phyloP scores from a whole-genome alignment of 37 sponge, comb jelly and placozoan genomes.

The Tethya wilhelma region DNA sequence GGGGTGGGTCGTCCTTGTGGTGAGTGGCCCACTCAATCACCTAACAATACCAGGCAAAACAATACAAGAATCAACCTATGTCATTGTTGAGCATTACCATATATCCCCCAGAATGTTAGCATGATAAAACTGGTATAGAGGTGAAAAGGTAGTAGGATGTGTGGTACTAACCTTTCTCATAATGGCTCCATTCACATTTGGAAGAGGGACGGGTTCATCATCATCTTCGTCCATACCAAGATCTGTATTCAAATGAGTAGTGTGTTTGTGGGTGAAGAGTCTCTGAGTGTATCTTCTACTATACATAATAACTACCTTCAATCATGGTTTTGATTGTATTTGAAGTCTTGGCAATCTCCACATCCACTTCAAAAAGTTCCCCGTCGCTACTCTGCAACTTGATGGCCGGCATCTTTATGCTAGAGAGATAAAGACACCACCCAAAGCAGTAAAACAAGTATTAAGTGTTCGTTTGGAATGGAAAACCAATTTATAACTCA shows the following conservation, averaged over 20 bases:
- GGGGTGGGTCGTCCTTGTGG: constrained; percentile 73
- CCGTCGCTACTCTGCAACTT: constrained; percentile 98
- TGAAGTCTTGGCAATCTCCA: constrained; percentile 94
- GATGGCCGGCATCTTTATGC: constrained; percentile 89
- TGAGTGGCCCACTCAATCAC: constrained; percentile 87
- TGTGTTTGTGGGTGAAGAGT: background rate
- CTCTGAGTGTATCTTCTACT: background rate
- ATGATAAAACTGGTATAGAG: too few relatives aligned
- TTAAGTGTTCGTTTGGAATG: too few relatives aligned
- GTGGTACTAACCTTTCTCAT: constrained; percentile 79
- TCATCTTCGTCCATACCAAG: constrained; percentile 97
- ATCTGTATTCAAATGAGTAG: constrained; percentile 54
- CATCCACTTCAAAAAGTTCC: constrained; percentile 91
- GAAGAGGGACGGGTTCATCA: constrained; percentile 96
- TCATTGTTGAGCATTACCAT: too few relatives aligned
- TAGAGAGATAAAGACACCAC: too few relatives aligned
- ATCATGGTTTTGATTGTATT: constrained; percentile 98
- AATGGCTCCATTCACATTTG: constrained; percentile 96
- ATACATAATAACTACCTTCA: constrained; percentile 65
- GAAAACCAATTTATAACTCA: too few relatives aligned
- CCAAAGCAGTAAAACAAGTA: too few relatives aligned
- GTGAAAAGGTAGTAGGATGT: background rate
- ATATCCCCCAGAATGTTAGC: too few relatives aligned
- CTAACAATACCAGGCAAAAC: constrained; percentile 3
- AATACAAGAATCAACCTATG: too few relatives aligned